A percentile compares a stretch with the other conserved stretches of the same genome.
Conservation (phyloP, 2,797 vertebrate species). For the Danionella dracula region DNA sequence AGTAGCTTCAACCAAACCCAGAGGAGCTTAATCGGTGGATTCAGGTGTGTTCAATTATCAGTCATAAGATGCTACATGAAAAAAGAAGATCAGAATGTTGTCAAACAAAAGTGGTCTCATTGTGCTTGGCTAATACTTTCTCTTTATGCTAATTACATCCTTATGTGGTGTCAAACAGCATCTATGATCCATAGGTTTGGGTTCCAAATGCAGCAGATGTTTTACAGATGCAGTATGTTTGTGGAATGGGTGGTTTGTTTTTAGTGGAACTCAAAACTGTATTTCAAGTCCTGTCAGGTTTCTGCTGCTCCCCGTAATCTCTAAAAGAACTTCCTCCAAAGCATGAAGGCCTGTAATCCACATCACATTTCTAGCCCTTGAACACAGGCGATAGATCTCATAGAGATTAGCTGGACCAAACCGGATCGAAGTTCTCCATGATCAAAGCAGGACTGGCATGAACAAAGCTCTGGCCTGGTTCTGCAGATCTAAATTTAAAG, state of each 20-base stretch:
- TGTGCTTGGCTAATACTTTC: neutral
- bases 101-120: too few species aligned
- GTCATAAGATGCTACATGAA: too few species aligned
- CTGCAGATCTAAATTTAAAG: neutral
- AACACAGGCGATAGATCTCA: constrained; percentile 3
- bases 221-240: neutral
- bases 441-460: constrained; percentile 25
- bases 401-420: neutral
- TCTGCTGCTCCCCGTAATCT: constrained; percentile 12
- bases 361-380: neutral
- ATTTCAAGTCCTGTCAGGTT: constrained; percentile 14
- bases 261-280: neutral
- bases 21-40: too few species aligned
- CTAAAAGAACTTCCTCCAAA: constrained; percentile 4
- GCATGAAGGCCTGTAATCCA: constrained; percentile 26
- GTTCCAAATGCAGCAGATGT: neutral
- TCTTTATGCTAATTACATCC: neutral
- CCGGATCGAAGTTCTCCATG: neutral
- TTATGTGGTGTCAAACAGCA: neutral
- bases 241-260: constrained; percentile 16
- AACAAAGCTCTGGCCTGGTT: neutral
- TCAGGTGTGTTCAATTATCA: too few species aligned
- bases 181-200: neutral
- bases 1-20: too few species aligned
- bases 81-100: too few species aligned